Conservation (phyloP, 2,113 vertebrate genomes). For the Entelurus aequoreus region DNA sequence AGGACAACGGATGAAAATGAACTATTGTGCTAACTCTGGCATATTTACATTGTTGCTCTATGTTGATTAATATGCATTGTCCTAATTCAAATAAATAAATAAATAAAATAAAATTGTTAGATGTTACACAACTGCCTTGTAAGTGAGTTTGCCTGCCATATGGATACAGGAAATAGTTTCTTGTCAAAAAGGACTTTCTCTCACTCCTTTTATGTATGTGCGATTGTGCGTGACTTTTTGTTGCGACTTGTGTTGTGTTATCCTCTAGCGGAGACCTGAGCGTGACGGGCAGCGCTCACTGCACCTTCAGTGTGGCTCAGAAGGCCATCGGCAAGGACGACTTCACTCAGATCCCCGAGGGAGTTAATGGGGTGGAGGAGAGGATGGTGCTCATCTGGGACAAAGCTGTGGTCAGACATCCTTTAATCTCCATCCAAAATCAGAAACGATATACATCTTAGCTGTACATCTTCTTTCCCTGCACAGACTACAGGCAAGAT, state of each 20-base stretch:
- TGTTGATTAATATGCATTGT: too few species aligned
- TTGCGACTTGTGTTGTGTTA: constrained; percentile 1
- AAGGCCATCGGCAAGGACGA: constrained; percentile 98
- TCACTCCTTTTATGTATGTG: neutral
- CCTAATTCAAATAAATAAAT: too few species aligned
- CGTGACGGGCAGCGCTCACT: constrained; percentile 90
- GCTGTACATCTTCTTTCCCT: neutral
- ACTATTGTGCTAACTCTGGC: too few species aligned
- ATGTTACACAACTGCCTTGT: constrained; percentile 9
- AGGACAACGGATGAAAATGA: too few species aligned
- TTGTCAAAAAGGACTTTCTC: neutral
- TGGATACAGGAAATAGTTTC: constrained; percentile 30
- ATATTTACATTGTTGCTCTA: too few species aligned
- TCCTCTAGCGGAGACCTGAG: constrained; percentile 86
- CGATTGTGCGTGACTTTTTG: neutral
- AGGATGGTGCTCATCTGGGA: constrained; percentile 96
- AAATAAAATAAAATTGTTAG: neutral
- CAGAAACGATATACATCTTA: neutral
- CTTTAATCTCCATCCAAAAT: neutral
- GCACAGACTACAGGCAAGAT: constrained; percentile 92
- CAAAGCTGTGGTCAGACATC: constrained; percentile 89
- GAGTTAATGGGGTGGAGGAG: constrained; percentile 93
- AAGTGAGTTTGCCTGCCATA: constrained; percentile 8
- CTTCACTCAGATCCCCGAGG: constrained; percentile 94
- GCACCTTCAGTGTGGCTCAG: constrained; percentile 95